Percentiles rank a stretch among this genome's conserved stretches.
phyloP scores from a whole-genome alignment of 2,113 vertebrate genomes.

The Antechinus stuartii region DNA sequence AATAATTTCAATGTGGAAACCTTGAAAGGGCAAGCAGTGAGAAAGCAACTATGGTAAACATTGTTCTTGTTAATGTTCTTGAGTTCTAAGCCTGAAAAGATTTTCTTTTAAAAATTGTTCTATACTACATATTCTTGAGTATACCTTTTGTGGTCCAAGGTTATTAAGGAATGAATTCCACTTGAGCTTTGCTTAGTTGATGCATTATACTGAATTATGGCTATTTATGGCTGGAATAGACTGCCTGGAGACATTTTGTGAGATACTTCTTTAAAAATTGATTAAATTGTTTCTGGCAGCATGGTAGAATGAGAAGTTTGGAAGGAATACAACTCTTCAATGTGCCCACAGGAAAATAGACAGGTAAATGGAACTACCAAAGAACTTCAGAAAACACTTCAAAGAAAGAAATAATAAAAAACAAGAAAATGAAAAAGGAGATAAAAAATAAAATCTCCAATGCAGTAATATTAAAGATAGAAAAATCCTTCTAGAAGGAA shows the following conservation, averaged over 20 bases:
- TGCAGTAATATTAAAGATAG: background rate
- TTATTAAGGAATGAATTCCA: background rate
- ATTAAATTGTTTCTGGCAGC: background rate
- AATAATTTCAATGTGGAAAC: conserved; percentile 99
- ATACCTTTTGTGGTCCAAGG: background rate
- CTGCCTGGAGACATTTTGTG: background rate
- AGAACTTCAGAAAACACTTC: background rate
- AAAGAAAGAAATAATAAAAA: background rate
- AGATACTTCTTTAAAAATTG: conserved; percentile 8
- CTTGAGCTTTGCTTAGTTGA: background rate
- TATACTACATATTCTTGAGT: background rate
- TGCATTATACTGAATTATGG: background rate
- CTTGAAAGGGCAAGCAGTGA: conserved; percentile 95
- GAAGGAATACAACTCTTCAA: background rate
- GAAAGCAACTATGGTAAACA: conserved; percentile 96
- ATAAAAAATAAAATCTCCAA: background rate
- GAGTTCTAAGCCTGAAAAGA: background rate
- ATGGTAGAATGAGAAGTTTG: background rate
- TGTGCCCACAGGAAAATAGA: background rate
- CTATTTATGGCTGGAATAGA: background rate
- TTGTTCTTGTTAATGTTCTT: background rate
- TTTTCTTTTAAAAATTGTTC: background rate
- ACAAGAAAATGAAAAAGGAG: background rate
- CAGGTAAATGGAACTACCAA: background rate
- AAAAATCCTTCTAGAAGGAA: background rate